A percentile compares a stretch with the other conserved stretches of the same genome.
These are phyloP conservation scores for Perca schrenkii DNA, from an alignment of 2,113 vertebrate genomes.

Conservation along the genomic window DNA sequence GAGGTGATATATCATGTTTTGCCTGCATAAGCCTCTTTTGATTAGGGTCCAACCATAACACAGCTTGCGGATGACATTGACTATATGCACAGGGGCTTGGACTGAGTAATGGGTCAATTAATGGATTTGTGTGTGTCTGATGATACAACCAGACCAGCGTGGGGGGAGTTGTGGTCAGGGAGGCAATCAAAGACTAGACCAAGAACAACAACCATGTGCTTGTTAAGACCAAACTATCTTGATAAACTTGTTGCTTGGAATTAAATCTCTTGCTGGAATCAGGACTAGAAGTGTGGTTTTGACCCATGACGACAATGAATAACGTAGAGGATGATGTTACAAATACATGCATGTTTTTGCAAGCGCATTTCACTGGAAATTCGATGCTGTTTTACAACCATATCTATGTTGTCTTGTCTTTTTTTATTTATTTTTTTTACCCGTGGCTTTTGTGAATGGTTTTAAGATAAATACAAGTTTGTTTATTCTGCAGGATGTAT, in stretches of 20 bases:
- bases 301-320: slow-evolving; percentile 43
- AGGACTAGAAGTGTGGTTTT: slow-evolving; percentile 24
- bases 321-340: slow-evolving; percentile 39
- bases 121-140: slow-evolving; percentile 70
- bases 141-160: slow-evolving; percentile 62
- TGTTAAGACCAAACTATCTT: slow-evolving; percentile 45
- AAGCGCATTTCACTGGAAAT: slow-evolving; percentile 24
- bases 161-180: slow-evolving; percentile 39
- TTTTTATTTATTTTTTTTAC: not conserved
- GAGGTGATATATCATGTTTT: slow-evolving; percentile 66
- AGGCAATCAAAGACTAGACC: slow-evolving; percentile 56
- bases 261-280: slow-evolving; percentile 20
- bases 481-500: slow-evolving; percentile 11
- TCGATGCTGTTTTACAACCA: not conserved
- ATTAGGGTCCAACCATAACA: slow-evolving; percentile 77
- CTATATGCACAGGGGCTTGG: slow-evolving; percentile 51
- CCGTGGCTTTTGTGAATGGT: not conserved
- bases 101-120: slow-evolving; percentile 72
- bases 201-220: slow-evolving; percentile 62
- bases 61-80: slow-evolving; percentile 63
- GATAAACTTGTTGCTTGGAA: slow-evolving; percentile 35
- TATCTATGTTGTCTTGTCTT: not conserved
- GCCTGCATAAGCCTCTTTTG: slow-evolving; percentile 61
- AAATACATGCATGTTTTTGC: slow-evolving; percentile 45
- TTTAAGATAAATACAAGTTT: slow-evolving; percentile 14